Evolutionary conservation across 2,113 vertebrate genomes (phyloP).

Genomic region (Cyanoderma ruficeps): DNA sequence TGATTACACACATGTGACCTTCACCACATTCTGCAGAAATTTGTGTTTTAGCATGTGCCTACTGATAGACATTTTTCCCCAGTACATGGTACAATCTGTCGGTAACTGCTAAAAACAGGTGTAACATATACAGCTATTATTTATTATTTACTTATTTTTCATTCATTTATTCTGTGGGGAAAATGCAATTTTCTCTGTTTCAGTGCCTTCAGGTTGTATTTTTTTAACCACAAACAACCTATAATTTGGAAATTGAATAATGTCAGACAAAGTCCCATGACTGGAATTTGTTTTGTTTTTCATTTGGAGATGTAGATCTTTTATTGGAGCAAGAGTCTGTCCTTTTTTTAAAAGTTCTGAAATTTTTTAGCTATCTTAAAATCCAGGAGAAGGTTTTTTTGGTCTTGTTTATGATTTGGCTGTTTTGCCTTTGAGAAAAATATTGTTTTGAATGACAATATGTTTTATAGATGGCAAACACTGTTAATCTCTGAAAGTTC

Average conservation of each 20-base stretch:
- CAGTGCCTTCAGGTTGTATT: not conserved
- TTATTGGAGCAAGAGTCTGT: not conserved
- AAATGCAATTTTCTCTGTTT: not conserved
- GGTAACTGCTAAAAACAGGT: not conserved
- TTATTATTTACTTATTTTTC: not conserved
- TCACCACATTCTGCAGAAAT: not conserved
- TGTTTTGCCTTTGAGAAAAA: not conserved
- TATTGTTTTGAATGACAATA: not conserved
- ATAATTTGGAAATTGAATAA: not conserved
- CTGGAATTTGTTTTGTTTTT: not conserved
- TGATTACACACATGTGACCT: not conserved
- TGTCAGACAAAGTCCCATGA: not conserved
- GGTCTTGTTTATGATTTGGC: not conserved
- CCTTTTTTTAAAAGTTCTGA: rapidly evolving
- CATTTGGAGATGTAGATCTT: not conserved
- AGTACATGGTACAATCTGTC: not conserved
- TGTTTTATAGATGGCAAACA: not conserved
- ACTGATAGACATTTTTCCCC: not conserved
- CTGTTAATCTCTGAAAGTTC: not conserved
- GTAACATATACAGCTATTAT: not conserved
- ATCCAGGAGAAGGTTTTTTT: rapidly evolving
- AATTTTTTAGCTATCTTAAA: not conserved
- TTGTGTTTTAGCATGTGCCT: not conserved
- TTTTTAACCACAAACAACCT: not conserved
- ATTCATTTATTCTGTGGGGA: not conserved